Conservation (phyloP, 2,797 vertebrate species). For the Semaprochilodus insignis region DNA sequence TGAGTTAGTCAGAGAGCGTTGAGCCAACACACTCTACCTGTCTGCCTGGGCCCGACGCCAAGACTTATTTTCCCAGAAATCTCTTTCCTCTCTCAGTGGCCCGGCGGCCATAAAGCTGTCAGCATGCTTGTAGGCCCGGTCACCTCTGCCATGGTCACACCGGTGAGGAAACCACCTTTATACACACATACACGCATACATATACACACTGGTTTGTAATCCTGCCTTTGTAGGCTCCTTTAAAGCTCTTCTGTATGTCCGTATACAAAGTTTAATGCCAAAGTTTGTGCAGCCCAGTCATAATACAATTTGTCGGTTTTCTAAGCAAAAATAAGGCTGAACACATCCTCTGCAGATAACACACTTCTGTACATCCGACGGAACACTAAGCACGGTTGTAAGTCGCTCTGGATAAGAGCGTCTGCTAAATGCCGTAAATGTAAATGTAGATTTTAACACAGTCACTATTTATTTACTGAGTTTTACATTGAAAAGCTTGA, state of each 20-base stretch:
- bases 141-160: slow-evolving; percentile 83
- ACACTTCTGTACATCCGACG: too few species aligned
- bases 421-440: too few species aligned
- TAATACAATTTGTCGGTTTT: too few species aligned
- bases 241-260: neutral
- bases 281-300: neutral
- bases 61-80: slow-evolving; percentile 85
- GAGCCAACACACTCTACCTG: slow-evolving; percentile 88
- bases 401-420: too few species aligned
- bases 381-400: too few species aligned
- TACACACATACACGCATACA: neutral
- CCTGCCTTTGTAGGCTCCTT: neutral
- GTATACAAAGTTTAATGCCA: neutral
- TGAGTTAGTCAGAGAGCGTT: slow-evolving; percentile 70
- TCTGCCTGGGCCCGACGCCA: slow-evolving; percentile 86
- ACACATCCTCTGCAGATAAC: too few species aligned
- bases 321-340: too few species aligned
- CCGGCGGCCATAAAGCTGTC: slow-evolving; percentile 88
- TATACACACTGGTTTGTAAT: neutral
- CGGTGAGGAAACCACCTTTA: slow-evolving; percentile 58
- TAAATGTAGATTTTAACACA: too few species aligned
- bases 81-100: slow-evolving; percentile 79
- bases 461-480: too few species aligned
- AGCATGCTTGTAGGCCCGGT: slow-evolving; percentile 86
- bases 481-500: too few species aligned